phyloP scores from a whole-genome alignment of 2,888 invertebrate species.

The Pseudanteris insignis region DNA sequence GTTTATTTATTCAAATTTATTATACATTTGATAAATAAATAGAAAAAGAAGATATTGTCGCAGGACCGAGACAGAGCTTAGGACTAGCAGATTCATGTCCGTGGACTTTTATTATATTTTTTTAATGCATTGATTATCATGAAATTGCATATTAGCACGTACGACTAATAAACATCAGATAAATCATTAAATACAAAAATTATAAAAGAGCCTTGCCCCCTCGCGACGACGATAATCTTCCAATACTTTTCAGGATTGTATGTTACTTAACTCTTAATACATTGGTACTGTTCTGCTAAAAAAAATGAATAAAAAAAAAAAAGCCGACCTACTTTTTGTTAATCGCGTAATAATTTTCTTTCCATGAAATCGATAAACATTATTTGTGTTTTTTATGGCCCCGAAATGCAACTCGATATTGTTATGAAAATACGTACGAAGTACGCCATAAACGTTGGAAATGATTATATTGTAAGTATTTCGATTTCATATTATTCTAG shows the following conservation, averaged over 20 bases:
- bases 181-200: slow-evolving; percentile 42
- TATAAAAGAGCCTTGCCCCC: slow-evolving; percentile 43
- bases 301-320: slow-evolving; percentile 1
- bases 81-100: slow-evolving; percentile 58
- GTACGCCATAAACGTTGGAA: too few species aligned
- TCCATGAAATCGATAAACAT: too few species aligned
- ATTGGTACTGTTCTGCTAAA: slow-evolving; percentile 12
- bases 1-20: slow-evolving; percentile 48
- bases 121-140: too few species aligned
- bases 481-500: too few species aligned
- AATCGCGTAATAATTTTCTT: too few species aligned
- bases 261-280: slow-evolving; percentile 20
- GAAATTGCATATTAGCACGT: too few species aligned
- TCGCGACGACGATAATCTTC: slow-evolving; percentile 41
- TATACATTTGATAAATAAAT: slow-evolving; percentile 40
- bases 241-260: slow-evolving; percentile 31
- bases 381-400: too few species aligned
- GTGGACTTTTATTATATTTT: slow-evolving; percentile 50
- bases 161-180: slow-evolving; percentile 10
- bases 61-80: slow-evolving; percentile 55
- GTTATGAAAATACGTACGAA: too few species aligned
- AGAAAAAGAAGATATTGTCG: slow-evolving; percentile 45
- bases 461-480: too few species aligned
- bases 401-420: too few species aligned
- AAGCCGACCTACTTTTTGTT: too few species aligned